A percentile compares a stretch with the other conserved stretches of the same genome.
Conservation (phyloP, 2,888 invertebrate genomes). For the Dasypogon diadema region DNA sequence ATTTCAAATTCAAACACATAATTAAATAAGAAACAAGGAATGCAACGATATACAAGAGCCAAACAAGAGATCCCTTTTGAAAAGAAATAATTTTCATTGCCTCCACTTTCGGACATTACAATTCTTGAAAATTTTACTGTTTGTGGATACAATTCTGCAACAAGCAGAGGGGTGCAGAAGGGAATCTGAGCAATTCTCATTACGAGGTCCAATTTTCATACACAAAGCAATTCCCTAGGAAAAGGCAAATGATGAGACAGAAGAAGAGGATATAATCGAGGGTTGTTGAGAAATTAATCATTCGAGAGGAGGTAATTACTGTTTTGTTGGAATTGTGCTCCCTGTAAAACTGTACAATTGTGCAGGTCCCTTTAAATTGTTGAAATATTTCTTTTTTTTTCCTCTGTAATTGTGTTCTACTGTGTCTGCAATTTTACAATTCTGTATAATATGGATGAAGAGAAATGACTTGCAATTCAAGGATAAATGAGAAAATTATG, state of each 20-base stretch:
- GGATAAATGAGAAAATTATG: conserved; percentile 46
- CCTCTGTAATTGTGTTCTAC: conserved; percentile 18
- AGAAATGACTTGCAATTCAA: conserved; percentile 45
- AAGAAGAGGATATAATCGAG: conserved; percentile 52
- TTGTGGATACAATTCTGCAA: conserved; percentile 29
- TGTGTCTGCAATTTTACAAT: conserved; percentile 43
- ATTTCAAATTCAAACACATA: background rate
- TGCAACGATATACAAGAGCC: background rate
- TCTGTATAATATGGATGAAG: conserved; percentile 43
- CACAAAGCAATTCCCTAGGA: conserved; percentile 39
- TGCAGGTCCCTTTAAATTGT: conserved; percentile 46
- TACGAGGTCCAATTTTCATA: conserved; percentile 47
- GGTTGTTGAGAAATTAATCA: conserved; percentile 55
- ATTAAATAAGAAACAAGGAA: background rate
- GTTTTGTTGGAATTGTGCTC: conserved; percentile 51
- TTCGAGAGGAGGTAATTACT: conserved; percentile 56
- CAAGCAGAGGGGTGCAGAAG: conserved; percentile 1
- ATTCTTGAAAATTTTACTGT: conserved; percentile 33
- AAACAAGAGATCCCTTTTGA: background rate
- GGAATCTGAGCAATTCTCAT: conserved; percentile 40
- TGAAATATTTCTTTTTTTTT: conserved; percentile 37
- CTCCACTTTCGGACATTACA: conserved; percentile 38
- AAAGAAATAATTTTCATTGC: conserved; percentile 42
- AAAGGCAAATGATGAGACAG: conserved; percentile 29
- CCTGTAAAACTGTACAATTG: conserved; percentile 31